phyloP scores from a whole-genome alignment of 1,140 invertebrate species.

The Leptopilina boulardi region DNA sequence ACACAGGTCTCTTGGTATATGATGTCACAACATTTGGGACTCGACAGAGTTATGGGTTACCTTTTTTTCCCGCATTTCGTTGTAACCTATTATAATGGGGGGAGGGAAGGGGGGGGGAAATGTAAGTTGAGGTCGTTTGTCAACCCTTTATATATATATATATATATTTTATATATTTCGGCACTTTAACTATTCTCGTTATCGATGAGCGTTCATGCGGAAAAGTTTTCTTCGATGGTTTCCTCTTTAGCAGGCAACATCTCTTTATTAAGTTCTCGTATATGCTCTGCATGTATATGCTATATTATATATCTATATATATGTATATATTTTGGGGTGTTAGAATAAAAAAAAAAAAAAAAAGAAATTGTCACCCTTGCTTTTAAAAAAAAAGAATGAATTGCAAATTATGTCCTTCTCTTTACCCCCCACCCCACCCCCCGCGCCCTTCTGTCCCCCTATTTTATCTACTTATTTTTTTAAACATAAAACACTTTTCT shows the following conservation, averaged over 20 bases:
- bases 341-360: not conserved
- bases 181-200: conserved; percentile 26
- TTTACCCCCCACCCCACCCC: not conserved
- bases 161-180: too few relatives aligned
- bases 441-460: too few relatives aligned
- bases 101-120: not conserved
- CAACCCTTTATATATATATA: too few relatives aligned
- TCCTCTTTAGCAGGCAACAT: not conserved
- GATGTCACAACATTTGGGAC: conserved; percentile 28
- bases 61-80: conserved; percentile 27
- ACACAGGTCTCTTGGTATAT: not conserved
- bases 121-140: not conserved
- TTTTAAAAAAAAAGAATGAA: conserved; percentile 18
- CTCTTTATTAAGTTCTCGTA: conserved; percentile 25
- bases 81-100: not conserved
- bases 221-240: conserved; percentile 32
- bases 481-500: too few relatives aligned
- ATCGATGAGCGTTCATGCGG: conserved; percentile 22
- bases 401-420: conserved; percentile 4
- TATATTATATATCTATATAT: too few relatives aligned
- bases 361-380: conserved; percentile 27
- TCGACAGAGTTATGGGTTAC: conserved; percentile 17
- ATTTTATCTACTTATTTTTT: too few relatives aligned
- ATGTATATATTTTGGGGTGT: not conserved
- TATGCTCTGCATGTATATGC: not conserved